Base-by-base conservation (phyloP, 2,888 invertebrate genomes). In the Urechis unicinctus region DNA sequence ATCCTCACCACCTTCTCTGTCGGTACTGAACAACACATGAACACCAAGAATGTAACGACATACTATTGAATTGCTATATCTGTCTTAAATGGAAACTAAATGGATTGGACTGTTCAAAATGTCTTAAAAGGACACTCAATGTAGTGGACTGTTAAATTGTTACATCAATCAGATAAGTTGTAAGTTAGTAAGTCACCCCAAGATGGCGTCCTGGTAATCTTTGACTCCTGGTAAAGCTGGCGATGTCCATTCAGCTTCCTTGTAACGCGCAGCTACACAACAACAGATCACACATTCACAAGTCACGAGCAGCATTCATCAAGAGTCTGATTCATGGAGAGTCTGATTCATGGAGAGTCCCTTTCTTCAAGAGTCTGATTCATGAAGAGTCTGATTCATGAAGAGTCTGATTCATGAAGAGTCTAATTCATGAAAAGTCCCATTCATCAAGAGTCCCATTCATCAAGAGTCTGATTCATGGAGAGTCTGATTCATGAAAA, bases 1-100 rank as follows among this genome's bases (percentile, higher is more conserved):
- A 92, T 81, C 4, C 95, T 83, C 0, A 93, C 90, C 88, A 94
- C 90, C 80, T 94, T 95, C 77, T 94, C 92, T 0, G 92, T 91
- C 0, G 93, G 94, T 45, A 92, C 92, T 91, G 54, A 21, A 60
- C 36, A 9, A 17, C 17, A 36, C 9, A 36, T 36, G 36, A 9
- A 36, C 17, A 36, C 9, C 9, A 36, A 36, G 9, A 36, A 36
- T 13, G 36, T 36, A 36, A 36, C 36, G 17, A 36, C 36, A 9
- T 13, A 36, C 17, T 13, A 36, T 36, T 36, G 36, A 36, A 36
- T 13, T 36, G 9, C 36, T 17, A 36, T 36, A 36, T 36, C 9
- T 36, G 17, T 36, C 17, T 36, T 13, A 36, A 13, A 36, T 13
- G 36, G 9, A 13, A 36, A 36, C 17, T 36, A 36, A 36, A 13